phyloP scores from a whole-genome alignment of 2,888 invertebrate species.

The Dromius quadrimaculatus region DNA sequence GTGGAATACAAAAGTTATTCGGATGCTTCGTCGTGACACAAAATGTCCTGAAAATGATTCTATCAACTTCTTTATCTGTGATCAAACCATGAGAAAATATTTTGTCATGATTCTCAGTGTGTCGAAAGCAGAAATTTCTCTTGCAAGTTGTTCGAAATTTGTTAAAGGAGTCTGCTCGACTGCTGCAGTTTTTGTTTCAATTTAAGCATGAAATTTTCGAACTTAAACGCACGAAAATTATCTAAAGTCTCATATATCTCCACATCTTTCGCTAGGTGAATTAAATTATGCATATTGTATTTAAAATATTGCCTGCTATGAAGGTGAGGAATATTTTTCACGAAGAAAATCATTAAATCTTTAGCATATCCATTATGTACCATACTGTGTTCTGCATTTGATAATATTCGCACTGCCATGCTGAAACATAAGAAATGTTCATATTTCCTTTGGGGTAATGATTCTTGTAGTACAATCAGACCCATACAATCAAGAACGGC shows the following conservation, averaged over 20 bases:
- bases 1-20: too few relatives aligned
- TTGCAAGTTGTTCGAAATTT: too few relatives aligned
- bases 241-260: constrained; percentile 54
- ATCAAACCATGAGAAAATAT: too few relatives aligned
- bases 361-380: constrained; percentile 53
- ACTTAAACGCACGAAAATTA: constrained; percentile 56
- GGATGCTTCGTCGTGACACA: too few relatives aligned
- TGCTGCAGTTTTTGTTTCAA: constrained; percentile 53
- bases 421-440: constrained; percentile 55
- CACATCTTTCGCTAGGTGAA: constrained; percentile 56
- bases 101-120: too few relatives aligned
- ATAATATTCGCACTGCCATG: constrained; percentile 55
- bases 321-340: constrained; percentile 51
- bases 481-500: constrained; percentile 53
- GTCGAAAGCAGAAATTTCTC: too few relatives aligned
- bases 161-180: too few relatives aligned
- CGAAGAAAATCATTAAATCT: constrained; percentile 54
- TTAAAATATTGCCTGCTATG: constrained; percentile 56
- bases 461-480: constrained; percentile 55
- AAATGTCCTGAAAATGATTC: too few relatives aligned
- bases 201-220: constrained; percentile 54
- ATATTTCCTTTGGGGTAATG: constrained; percentile 53
- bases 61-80: too few relatives aligned
- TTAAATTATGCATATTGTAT: constrained; percentile 56
- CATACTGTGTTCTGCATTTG: constrained; percentile 43